Percentiles rank a stretch among this genome's conserved stretches.
phyloP scores from a whole-genome alignment of 2,113 vertebrate species.

The Chloroceryle aenea region DNA sequence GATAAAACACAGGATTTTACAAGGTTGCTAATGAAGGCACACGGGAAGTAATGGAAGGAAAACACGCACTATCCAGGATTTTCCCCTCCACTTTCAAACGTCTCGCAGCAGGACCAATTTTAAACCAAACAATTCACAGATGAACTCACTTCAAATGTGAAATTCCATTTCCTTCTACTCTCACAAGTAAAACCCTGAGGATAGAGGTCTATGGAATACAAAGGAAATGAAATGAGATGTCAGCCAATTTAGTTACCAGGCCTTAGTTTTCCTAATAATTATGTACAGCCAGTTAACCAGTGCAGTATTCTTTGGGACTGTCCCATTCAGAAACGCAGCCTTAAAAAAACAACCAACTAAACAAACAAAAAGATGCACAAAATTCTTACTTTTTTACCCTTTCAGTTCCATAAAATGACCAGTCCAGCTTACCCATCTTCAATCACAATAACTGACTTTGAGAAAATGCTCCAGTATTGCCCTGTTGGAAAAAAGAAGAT shows the following conservation, averaged over 20 bases:
- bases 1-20: slow-evolving; percentile 39
- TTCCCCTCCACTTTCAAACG: not conserved
- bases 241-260: not conserved
- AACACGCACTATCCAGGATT: not conserved
- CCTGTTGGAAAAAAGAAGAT: not conserved
- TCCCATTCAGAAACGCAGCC: not conserved
- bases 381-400: not conserved
- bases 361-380: no score
- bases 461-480: not conserved
- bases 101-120: not conserved
- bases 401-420: not conserved
- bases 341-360: not conserved
- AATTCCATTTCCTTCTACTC: not conserved
- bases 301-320: not conserved
- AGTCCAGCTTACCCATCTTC: not conserved
- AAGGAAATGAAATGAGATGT: slow-evolving; percentile 36
- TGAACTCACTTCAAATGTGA: not conserved
- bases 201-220: not conserved
- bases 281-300: not conserved
- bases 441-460: not conserved
- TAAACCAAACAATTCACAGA: not conserved
- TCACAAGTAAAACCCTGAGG: slow-evolving; percentile 21
- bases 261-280: not conserved
- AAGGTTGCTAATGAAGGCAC: slow-evolving; percentile 4
- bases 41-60: slow-evolving; percentile 41